phyloP scores from a whole-genome alignment of 2,797 vertebrate species.

The Danio tinwini region DNA sequence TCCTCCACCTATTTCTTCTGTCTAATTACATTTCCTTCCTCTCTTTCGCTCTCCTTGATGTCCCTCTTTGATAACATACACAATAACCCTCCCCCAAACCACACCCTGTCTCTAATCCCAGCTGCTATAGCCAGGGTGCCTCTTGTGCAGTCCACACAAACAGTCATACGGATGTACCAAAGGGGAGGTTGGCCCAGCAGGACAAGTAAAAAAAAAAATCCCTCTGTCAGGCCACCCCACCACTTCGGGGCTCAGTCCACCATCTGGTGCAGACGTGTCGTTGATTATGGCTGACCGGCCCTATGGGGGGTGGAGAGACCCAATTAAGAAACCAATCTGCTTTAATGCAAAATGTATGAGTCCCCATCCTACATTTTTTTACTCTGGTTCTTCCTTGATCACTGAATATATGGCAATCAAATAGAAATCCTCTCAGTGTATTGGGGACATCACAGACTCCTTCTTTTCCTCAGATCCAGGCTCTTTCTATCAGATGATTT shows the following conservation, averaged over 20 bases:
- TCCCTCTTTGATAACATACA: constrained; percentile 21
- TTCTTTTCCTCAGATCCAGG: constrained; percentile 43
- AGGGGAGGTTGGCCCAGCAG: constrained; percentile 23
- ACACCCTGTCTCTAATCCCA: constrained; percentile 16
- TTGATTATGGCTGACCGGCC: constrained; percentile 38
- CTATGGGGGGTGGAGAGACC: constrained; percentile 32
- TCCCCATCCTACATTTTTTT: constrained; percentile 11
- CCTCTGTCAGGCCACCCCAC: neutral
- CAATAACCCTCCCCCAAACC: constrained; percentile 4
- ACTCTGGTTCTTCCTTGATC: neutral
- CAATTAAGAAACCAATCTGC: constrained; percentile 56
- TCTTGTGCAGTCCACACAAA: constrained; percentile 21
- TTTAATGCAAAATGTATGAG: constrained; percentile 58
- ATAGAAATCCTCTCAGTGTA: constrained; percentile 24
- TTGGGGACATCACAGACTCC: neutral
- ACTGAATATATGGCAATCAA: constrained; percentile 1
- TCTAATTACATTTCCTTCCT: constrained; percentile 22
- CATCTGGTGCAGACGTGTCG: constrained; percentile 51
- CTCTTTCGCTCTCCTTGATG: constrained; percentile 15
- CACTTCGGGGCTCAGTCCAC: constrained; percentile 16
- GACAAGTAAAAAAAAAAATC: constrained; percentile 34
- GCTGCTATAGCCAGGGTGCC: constrained; percentile 30
- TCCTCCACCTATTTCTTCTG: neutral
- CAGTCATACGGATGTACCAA: constrained; percentile 18
- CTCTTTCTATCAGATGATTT: constrained; percentile 37